Base-by-base conservation (phyloP, 2,113 vertebrate genomes). In the Gyps fulvus region DNA sequence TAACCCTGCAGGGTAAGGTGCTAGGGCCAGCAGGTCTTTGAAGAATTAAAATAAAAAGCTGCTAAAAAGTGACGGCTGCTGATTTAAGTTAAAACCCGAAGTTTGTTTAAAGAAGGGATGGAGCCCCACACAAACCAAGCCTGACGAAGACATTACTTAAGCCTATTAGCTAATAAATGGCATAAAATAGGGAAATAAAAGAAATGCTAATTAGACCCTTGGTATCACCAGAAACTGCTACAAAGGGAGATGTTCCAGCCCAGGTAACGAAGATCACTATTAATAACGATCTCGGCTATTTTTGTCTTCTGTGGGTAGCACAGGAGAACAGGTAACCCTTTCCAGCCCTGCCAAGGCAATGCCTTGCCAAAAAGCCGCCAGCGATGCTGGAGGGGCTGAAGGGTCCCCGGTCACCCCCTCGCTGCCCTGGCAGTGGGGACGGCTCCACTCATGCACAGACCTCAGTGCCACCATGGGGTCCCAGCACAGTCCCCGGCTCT, bases 401-500 rank as follows among this genome's bases (percentile, higher is more conserved):
- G 58, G 9, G 54, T 36, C 26, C 38, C 10, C 15, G 0, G 26
- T 12, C 23, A 20, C 9, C 15, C 20, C n/a, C n/a, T 23, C 3
- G 3, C 17, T 19, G 38, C 52, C 17, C 21, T 8, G 10, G 27
- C 17, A 25, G 22, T 3, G 10, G 45, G 58, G 88, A 29, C 5
- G 6, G 25, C 57, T 65, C 69, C 4, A 9, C 62, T 27, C 7
- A 1, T 2, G 20, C 43, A 6, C 9, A 2, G 70, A 1, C 45
- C 62, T 11, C 5, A 0, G 16, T 59, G 54, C 34, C 72, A 18
- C 50, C n/a, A 17, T 0, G 15, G 23, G 31, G 65, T 81, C 25
- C 57, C 7, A 3, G 13, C 2, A 1, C 54, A 29, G 11, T 22
- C 43, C 50, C 29, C 3, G 3, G 32, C 54, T 29, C 40, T 1